These are phyloP conservation scores for Sinocyclocheilus anshuiensis DNA, from an alignment of 2,113 vertebrate genomes.

Conservation along the genomic window DNA sequence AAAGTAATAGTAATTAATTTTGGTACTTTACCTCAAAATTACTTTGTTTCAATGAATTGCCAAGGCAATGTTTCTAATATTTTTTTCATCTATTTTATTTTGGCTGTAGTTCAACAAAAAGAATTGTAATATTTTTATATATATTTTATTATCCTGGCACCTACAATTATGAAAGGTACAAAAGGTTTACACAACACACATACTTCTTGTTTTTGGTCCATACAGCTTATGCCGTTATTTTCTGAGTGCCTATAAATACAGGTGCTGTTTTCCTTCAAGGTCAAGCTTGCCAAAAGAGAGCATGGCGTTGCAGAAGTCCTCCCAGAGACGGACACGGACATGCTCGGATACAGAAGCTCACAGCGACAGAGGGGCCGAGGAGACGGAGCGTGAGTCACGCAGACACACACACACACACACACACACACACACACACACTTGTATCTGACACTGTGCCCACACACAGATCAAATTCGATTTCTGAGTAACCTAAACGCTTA, in stretches of 20 bases:
- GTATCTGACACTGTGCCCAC: neutral
- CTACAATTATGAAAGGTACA: slow-evolving; percentile 77
- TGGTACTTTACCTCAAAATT: neutral
- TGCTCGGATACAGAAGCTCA: slow-evolving; percentile 81
- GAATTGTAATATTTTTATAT: no score
- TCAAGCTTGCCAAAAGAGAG: slow-evolving; percentile 74
- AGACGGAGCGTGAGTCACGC: slow-evolving; percentile 78
- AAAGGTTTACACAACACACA: slow-evolving; percentile 15
- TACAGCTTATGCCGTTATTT: neutral
- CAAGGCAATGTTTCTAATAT: no score
- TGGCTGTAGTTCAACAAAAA: no score
- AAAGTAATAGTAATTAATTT: neutral
- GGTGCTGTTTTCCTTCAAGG: slow-evolving; percentile 62
- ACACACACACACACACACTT: neutral
- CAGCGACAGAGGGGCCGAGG: slow-evolving; percentile 73
- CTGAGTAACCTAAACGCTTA: neutral
- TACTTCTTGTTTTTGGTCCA: slow-evolving; percentile 30
- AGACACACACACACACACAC: neutral
- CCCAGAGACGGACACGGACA: slow-evolving; percentile 77
- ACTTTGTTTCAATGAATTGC: no score
- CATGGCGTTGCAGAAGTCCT: slow-evolving; percentile 67
- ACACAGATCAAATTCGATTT: neutral
- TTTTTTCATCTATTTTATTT: no score
- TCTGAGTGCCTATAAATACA: slow-evolving; percentile 1
- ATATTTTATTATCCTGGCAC: no score